Base-by-base conservation (phyloP, 2,113 vertebrate species). In the Nerophis lumbriciformis region DNA sequence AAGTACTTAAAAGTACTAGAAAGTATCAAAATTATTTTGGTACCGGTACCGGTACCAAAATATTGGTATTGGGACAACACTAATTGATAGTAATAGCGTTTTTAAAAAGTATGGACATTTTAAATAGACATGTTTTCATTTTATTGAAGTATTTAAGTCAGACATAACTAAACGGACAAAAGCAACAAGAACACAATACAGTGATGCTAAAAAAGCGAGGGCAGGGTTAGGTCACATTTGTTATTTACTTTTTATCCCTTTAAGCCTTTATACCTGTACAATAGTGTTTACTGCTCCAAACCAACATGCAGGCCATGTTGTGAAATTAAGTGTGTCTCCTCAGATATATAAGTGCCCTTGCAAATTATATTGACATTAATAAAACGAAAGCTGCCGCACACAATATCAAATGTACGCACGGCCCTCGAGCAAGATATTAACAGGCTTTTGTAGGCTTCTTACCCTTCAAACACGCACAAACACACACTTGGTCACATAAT, bases 291-390 rank as follows among this genome's bases (percentile, higher is more conserved):
- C 63, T 13, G 39, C 53, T 69, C 11, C 21, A 59, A 62, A 69
- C 38, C 75, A 74, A 81, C 50, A 74, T 48, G 57, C 10, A 42
- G 38, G 48, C 50, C 69, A 56, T 73, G 69, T 50, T 57, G 2
- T 21, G 7, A 38, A 55, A 57, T 66, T 3, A 66, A 66, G 53
- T 70, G 57, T 36, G 48, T 60, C 53, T 44, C 48, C 37, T 14
- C n/a, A 28, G 55, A 68, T 75, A 42, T 58, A 3, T 28, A 53
- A 35, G 59, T 81, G 73, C 58, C 68, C 69, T 83, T 73, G 63
- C 71, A 71, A 70, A 68, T 55, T 57, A 28, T 28, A 28, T 3
- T 28, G 28, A 45, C 6, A 48, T 57, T 42, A 51, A 36, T 47
- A 57, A 42, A 19, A 44, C 28, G 28, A 8, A 48, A 48, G 65